A percentile compares a stretch with the other conserved stretches of the same genome.
Evolutionary conservation across 2,797 vertebrate genomes (phyloP).

Genomic region (Eleutherodactylus coqui): DNA sequence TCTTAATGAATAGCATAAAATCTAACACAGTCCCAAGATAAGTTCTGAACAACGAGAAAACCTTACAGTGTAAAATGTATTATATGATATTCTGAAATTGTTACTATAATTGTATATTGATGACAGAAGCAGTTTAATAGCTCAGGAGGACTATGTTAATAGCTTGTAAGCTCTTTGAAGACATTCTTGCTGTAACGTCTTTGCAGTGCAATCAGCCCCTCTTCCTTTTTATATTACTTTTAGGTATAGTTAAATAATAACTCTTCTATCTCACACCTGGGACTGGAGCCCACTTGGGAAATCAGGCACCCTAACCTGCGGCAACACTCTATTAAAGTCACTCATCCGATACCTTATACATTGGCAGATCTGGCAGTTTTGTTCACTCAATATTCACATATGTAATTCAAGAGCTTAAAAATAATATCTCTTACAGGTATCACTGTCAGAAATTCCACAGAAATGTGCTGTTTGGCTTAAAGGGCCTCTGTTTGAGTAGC

Average conservation of each 20-base stretch:
- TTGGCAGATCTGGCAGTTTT: not conserved
- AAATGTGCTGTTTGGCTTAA: not conserved
- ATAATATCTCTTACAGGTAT: not conserved
- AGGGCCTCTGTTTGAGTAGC: too few relatives aligned
- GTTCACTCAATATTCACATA: conserved; percentile 30
- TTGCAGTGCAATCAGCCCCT: not conserved
- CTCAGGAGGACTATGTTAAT: not conserved
- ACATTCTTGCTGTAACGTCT: not conserved
- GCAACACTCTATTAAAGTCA: conserved; percentile 40
- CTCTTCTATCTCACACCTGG: conserved; percentile 28
- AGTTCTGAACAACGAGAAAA: not conserved
- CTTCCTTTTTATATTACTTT: not conserved
- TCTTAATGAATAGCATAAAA: not conserved
- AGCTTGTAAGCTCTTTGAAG: not conserved
- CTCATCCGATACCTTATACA: conserved; percentile 27
- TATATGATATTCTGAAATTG: not conserved
- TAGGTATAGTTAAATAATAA: conserved; percentile 26
- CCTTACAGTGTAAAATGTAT: not conserved
- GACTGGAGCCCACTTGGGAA: conserved; percentile 45
- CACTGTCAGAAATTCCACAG: not conserved
- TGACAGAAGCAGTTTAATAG: not conserved
- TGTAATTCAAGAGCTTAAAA: conserved; percentile 28
- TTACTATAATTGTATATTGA: not conserved
- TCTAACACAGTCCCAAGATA: not conserved
- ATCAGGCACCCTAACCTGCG: conserved; percentile 36